Base-by-base conservation (phyloP, 2,113 vertebrate species). In the Pluvialis apricaria region DNA sequence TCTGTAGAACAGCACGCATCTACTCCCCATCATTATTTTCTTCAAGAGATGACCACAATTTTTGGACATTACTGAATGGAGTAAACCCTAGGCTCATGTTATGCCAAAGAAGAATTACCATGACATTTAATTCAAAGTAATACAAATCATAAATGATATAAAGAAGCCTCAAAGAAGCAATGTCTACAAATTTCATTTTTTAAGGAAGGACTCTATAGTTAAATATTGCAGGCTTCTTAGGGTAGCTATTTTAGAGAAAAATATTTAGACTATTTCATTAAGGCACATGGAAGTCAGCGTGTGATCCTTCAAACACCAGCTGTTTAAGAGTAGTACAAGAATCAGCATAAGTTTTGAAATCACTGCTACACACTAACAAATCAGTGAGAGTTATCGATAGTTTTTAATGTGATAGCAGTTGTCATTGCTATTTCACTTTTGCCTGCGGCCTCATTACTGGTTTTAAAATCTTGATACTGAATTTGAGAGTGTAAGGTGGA, bases 141-240 rank as follows among this genome's bases (percentile, higher is more conserved):
- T 47, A 65, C 10, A 75, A 58, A 54, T 45, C 44, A 89, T 6
- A 58, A 71, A 66, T 4, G 0, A 79, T 26, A 60, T 11, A 47
- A 85, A 79, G 15, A 15, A 76, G 3, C 5, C 24, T 82, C 54
- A 85, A 68, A 92, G 17, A 61, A 57, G 7, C 29, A 31, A 47
- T 26, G 19, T 22, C 8, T 36, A 15, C 66, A 65, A 71, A 61
- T 16, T 0, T 15, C 0, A 3, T 61, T 77, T 81, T 38, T 65
- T 13, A 3, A 34, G 29, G 72, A 73, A 66, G 4, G 5, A 55
- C 11, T 58, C 62, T 15, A 51, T 32, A 44, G 14, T 54, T 66
- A 64, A 83, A 45, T 36, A 77, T 21, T 79, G 85, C 28, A 36
- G 32, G 31, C 15, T 70, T 91, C 21, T 8, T 44, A 72, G 15